Evolutionary conservation across 2,797 vertebrate genomes (phyloP).

Genomic region (Urosaurus nigricauda): DNA sequence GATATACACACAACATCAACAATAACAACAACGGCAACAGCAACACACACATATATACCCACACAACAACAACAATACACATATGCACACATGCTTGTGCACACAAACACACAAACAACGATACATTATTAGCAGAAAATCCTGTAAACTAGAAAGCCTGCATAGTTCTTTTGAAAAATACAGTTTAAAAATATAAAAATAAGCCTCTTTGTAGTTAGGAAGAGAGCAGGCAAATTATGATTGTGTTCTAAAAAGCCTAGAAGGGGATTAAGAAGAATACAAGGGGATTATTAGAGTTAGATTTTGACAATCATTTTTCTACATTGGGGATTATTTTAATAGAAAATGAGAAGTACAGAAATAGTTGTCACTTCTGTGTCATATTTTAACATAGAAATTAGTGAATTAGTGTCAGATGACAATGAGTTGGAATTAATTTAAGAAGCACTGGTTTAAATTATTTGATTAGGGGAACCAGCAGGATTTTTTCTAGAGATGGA

Average conservation of each 20-base stretch:
- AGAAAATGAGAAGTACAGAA: conserved; percentile 15
- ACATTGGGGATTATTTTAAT: not conserved
- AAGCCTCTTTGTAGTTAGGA: conserved; percentile 4
- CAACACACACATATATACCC: too few species aligned
- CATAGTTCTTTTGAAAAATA: not conserved
- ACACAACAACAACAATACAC: too few species aligned
- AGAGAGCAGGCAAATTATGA: not conserved
- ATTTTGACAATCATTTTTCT: not conserved
- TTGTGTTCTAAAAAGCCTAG: conserved; percentile 2
- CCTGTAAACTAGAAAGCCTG: not conserved
- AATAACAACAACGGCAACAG: too few species aligned
- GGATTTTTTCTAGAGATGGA: too few species aligned
- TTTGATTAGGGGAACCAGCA: too few species aligned
- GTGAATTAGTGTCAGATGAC: not conserved
- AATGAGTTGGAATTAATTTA: not conserved
- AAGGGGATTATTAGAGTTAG: not conserved
- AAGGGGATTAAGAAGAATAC: not conserved
- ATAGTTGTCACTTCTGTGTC: not conserved
- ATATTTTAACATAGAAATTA: conserved; percentile 5
- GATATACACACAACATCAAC: too few species aligned
- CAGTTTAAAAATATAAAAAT: conserved; percentile 7
- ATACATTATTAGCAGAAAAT: not conserved
- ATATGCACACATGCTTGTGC: too few species aligned
- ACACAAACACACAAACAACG: too few species aligned
- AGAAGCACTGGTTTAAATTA: not conserved